phyloP scores from a whole-genome alignment of 2,888 invertebrate genomes.

The Bellardia pandia region DNA sequence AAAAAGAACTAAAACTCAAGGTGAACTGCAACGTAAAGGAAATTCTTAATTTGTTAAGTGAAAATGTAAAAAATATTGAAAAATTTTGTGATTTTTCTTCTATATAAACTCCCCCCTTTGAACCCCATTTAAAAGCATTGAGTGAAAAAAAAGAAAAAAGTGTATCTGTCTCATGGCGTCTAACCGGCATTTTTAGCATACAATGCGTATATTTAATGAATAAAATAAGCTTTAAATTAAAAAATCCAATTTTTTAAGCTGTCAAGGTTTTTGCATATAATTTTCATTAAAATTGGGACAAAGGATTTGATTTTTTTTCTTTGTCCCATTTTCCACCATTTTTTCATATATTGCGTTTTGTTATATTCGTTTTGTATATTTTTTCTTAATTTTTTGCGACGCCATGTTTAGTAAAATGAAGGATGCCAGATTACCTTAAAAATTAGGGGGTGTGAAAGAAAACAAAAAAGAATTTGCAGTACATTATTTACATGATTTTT shows the following conservation, averaged over 20 bases:
- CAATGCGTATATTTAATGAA: background rate
- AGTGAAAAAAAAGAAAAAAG: slow-evolving; percentile 22
- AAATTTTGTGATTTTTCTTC: background rate
- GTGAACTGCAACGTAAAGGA: slow-evolving; percentile 44
- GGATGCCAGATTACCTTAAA: slow-evolving; percentile 55
- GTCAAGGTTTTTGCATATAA: slow-evolving; percentile 38
- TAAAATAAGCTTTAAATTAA: background rate
- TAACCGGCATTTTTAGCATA: slow-evolving; percentile 42
- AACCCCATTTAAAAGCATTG: background rate
- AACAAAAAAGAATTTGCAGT: slow-evolving; percentile 27
- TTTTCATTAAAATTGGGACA: slow-evolving; percentile 69
- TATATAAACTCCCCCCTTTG: background rate
- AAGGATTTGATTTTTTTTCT: slow-evolving; percentile 73
- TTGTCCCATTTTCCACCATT: slow-evolving; percentile 76
- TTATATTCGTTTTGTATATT: slow-evolving; percentile 75
- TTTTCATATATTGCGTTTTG: slow-evolving; percentile 75
- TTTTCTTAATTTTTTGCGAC: slow-evolving; percentile 78
- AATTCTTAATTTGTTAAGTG: background rate
- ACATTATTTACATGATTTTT: background rate
- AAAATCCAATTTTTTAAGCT: background rate
- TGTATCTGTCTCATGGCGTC: slow-evolving; percentile 43
- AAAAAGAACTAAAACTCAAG: slow-evolving; percentile 42
- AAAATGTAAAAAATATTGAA: slow-evolving; percentile 2
- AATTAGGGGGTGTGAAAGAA: background rate
- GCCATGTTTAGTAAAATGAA: slow-evolving; percentile 80